phyloP scores from a whole-genome alignment of 2,113 vertebrate genomes.

The Corythornis madagascariensis region DNA sequence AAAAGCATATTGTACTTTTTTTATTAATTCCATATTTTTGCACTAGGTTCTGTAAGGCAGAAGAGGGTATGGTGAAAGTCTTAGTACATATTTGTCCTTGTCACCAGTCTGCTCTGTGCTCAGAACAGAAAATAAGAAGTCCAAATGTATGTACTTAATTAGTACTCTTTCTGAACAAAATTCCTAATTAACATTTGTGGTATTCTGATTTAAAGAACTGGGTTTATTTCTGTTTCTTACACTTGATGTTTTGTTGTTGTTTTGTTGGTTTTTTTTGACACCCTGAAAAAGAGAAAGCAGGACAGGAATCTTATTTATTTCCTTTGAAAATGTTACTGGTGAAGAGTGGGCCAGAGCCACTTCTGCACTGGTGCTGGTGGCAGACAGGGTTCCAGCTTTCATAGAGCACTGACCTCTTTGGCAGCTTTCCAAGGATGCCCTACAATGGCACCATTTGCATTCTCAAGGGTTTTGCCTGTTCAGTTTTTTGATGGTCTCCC shows the following conservation, averaged over 20 bases:
- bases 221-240: not conserved
- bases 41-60: not conserved
- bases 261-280: not conserved
- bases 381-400: not conserved
- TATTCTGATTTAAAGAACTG: not conserved
- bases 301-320: not conserved
- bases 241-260: not conserved
- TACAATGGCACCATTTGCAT: not conserved
- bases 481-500: not conserved
- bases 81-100: not conserved
- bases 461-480: not conserved
- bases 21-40: not conserved
- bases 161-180: not conserved
- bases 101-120: not conserved
- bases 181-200: not conserved
- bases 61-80: not conserved
- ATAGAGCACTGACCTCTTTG: rapidly evolving
- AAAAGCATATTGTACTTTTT: not conserved
- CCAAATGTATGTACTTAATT: not conserved
- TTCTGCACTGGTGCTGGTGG: rapidly evolving
- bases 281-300: not conserved
- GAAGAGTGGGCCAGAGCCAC: not conserved
- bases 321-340: not conserved
- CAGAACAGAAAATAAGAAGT: not conserved
- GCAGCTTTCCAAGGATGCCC: not conserved